Evolutionary conservation across 2,888 invertebrate species (phyloP).

Genomic region (Tipula lateralis): DNA sequence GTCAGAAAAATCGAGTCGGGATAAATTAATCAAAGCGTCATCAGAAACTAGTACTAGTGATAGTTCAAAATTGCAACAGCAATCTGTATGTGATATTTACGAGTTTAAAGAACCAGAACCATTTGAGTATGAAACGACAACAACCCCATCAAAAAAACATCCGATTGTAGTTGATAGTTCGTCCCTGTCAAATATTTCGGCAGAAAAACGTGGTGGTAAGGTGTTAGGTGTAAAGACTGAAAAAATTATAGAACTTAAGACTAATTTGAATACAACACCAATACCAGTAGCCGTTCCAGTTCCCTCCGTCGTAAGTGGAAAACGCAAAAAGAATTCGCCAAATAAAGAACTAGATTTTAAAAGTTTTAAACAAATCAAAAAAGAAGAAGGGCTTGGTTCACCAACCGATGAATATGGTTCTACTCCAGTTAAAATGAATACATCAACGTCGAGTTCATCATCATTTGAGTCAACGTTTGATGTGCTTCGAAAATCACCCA

Average conservation of each 20-base stretch:
- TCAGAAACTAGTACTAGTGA: conserved; percentile 30
- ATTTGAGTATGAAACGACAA: conserved; percentile 68
- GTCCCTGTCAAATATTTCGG: not conserved
- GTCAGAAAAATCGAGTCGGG: conserved; percentile 30
- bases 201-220: not conserved
- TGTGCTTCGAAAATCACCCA: conserved; percentile 46
- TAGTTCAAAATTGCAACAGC: not conserved
- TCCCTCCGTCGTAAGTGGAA: not conserved
- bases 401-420: not conserved
- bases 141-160: conserved; percentile 32
- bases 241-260: not conserved
- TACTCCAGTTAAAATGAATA: conserved; percentile 27
- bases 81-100: conserved; percentile 59
- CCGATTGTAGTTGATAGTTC: conserved; percentile 32
- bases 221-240: conserved; percentile 12
- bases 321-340: conserved; percentile 31
- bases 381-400: conserved; percentile 26
- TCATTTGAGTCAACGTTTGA: conserved; percentile 51
- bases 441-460: conserved; percentile 38
- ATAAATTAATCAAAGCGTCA: not conserved
- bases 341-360: conserved; percentile 25
- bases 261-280: not conserved
- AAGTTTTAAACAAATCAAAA: conserved; percentile 28
- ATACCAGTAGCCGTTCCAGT: not conserved
- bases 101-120: conserved; percentile 88